phyloP scores from a whole-genome alignment of 2,888 invertebrate genomes.

The Embidobia sp. region DNA sequence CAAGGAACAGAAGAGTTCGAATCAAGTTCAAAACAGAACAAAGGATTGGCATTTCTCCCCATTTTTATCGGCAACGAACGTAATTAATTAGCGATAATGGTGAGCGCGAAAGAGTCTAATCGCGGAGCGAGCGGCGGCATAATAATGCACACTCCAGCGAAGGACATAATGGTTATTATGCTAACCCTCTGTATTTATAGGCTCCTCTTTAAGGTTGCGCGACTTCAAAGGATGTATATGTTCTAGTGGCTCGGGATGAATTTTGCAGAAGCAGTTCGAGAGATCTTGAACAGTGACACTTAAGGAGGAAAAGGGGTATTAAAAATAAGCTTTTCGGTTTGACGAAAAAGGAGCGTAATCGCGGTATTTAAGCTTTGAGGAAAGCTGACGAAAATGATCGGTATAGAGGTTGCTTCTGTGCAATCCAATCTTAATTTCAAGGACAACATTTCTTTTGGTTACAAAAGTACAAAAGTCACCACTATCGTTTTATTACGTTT shows the following conservation, averaged over 20 bases:
- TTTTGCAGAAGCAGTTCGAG: constrained; percentile 58
- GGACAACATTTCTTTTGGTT: too few species aligned
- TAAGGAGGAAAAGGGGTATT: too few species aligned
- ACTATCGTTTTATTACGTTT: too few species aligned
- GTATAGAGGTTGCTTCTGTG: too few species aligned
- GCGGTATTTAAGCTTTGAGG: too few species aligned
- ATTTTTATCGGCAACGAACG: constrained; percentile 5
- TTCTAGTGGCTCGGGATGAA: constrained; percentile 59
- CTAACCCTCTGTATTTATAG: constrained; percentile 62
- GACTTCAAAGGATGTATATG: constrained; percentile 53
- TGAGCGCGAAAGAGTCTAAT: constrained; percentile 45
- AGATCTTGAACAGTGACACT: constrained; percentile 57
- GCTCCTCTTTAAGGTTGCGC: constrained; percentile 54
- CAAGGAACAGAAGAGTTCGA: too few species aligned
- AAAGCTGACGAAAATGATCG: too few species aligned
- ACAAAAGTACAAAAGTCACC: too few species aligned
- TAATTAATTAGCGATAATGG: constrained; percentile 37
- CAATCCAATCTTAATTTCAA: too few species aligned
- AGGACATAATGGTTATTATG: constrained; percentile 60
- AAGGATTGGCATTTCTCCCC: background rate
- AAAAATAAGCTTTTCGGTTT: too few species aligned
- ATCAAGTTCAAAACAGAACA: constrained; percentile 1
- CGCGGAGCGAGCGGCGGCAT: constrained; percentile 41
- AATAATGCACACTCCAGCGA: constrained; percentile 48
- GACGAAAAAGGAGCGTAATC: too few species aligned